phyloP scores from a whole-genome alignment of 2,888 invertebrate species.

The Melinaea menophilus region DNA sequence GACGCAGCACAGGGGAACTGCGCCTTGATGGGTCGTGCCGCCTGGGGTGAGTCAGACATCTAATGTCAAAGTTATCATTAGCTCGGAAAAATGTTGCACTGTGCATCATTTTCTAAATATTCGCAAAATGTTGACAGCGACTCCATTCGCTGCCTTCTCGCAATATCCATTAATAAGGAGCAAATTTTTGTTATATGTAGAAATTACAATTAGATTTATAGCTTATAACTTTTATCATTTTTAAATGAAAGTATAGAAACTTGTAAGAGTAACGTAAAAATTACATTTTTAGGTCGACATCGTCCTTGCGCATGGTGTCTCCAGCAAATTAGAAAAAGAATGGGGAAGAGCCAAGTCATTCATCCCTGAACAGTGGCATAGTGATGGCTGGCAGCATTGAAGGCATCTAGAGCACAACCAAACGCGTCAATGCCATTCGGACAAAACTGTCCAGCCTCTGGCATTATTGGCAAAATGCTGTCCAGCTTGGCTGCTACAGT shows the following conservation, averaged over 20 bases:
- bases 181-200: too few species aligned
- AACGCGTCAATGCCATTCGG: constrained; percentile 62
- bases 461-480: constrained; percentile 54
- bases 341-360: constrained; percentile 65
- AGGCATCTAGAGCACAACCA: constrained; percentile 58
- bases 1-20: constrained; percentile 51
- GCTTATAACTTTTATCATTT: too few species aligned
- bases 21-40: constrained; percentile 62
- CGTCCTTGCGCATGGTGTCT: constrained; percentile 65
- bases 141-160: too few species aligned
- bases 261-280: not conserved
- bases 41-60: constrained; percentile 54
- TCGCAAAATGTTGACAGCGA: too few species aligned
- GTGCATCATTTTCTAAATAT: too few species aligned
- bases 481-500: constrained; percentile 50
- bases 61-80: too few species aligned
- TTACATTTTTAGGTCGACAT: constrained; percentile 57
- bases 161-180: too few species aligned
- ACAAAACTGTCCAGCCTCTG: constrained; percentile 59
- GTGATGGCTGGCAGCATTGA: constrained; percentile 54
- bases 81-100: too few species aligned
- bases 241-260: too few species aligned
- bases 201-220: too few species aligned
- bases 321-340: constrained; percentile 60
- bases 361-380: constrained; percentile 67